Evolutionary conservation across 1,140 invertebrate genomes (phyloP), one percentile per base, ranked within the genome.

Genomic region (Vanessa atalanta): DNA sequence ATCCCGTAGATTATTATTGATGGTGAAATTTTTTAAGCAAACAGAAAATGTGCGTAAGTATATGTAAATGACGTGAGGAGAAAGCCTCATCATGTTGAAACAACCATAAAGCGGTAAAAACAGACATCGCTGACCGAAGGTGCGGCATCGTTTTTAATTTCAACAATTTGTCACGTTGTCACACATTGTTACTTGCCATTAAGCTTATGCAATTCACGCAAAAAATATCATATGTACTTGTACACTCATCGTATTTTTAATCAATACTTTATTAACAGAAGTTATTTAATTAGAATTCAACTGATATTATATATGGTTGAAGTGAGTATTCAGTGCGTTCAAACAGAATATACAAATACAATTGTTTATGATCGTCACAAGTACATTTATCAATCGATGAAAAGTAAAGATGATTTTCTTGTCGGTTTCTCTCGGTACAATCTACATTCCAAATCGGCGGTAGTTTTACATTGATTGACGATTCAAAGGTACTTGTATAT

Each of bases 21-120:
- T 79, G 74, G 87, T 83, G 89, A 91, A 91, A 89, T 86, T 88
- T 78, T 77, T 85, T 87, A 81, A 83, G 70, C 79, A 88, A 89
- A 91, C 85, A 90, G 73, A 83, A 87, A 85, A 83, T 83, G 79
- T 87, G 81, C 84, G 86, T 88, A 85, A 79, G 80, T 76, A 79
- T 87, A 90, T 89, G 88, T 85, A 88, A 90, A 90, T 85, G 83
- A 85, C 78, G 79, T 76, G 61, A 69, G 76, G 86, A 86, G 89
- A 91, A 91, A 91, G 89, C 83, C 73, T 75, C 68, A 84, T 85
- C 71, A 84, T 85, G 83, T 83, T 79, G 86, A 83, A 89, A 90
- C 84, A 73, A 66, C 79, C 77, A 85, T 83, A 85, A 86, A 87
- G 75, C 81, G 72, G 76, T 78, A 84, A 85, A 83, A 86, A 83